phyloP scores from a whole-genome alignment of 2,797 vertebrate genomes.

The Apogon hyalosoma region DNA sequence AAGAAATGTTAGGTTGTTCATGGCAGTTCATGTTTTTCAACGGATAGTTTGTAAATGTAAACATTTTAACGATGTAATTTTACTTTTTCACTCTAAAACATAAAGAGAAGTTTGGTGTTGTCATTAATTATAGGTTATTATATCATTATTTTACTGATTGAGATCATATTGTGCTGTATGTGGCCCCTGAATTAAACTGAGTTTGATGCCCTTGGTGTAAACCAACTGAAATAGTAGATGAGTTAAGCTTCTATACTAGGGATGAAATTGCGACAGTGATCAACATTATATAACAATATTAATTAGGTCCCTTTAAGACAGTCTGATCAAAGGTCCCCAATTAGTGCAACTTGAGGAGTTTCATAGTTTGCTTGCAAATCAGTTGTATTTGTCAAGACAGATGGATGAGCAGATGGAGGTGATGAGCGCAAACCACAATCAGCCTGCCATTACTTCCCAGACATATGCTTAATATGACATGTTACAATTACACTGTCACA shows the following conservation, averaged over 20 bases:
- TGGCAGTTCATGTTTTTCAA: too few species aligned
- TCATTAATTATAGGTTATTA: too few species aligned
- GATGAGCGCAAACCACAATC: conserved; percentile 72
- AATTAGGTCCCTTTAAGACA: conserved; percentile 36
- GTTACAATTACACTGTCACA: conserved; percentile 70
- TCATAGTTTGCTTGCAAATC: conserved; percentile 56
- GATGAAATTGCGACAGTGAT: background rate
- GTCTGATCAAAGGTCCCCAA: conserved; percentile 54
- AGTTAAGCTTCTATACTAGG: conserved; percentile 8
- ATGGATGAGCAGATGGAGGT: conserved; percentile 78
- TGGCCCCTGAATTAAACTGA: too few species aligned
- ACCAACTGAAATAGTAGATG: background rate
- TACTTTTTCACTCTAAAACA: too few species aligned
- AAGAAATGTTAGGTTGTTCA: too few species aligned
- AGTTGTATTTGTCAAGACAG: conserved; percentile 63
- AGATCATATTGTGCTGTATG: too few species aligned
- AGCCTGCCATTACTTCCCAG: conserved; percentile 64
- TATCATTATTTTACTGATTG: too few species aligned
- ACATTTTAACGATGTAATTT: too few species aligned
- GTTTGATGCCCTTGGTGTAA: too few species aligned
- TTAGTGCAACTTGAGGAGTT: conserved; percentile 58
- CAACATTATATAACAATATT: conserved; percentile 7
- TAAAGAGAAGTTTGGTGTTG: too few species aligned
- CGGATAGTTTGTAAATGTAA: too few species aligned
- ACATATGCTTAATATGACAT: conserved; percentile 76